Evolutionary conservation across 2,888 invertebrate genomes (phyloP).

Genomic region (Nomada hirtipes): DNA sequence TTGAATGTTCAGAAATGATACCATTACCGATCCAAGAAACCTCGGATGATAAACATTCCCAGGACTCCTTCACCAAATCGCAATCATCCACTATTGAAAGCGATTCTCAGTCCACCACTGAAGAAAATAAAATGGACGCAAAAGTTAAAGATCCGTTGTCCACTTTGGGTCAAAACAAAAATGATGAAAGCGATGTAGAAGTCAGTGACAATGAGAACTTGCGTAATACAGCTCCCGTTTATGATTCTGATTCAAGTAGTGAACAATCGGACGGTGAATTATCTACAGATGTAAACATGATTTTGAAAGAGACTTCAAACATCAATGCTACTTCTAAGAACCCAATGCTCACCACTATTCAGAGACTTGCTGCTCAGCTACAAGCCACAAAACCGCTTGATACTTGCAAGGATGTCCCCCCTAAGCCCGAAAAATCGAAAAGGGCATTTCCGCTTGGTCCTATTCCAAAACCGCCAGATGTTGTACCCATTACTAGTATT

Average conservation of each 20-base stretch:
- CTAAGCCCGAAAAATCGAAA: constrained; percentile 8
- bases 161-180: constrained; percentile 46
- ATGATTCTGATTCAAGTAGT: constrained; percentile 78
- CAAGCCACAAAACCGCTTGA: constrained; percentile 73
- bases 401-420: neutral
- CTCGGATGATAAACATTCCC: neutral
- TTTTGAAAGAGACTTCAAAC: constrained; percentile 77
- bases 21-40: neutral
- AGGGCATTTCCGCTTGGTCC: neutral
- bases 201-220: constrained; percentile 70
- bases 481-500: constrained; percentile 64
- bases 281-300: constrained; percentile 74
- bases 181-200: constrained; percentile 72
- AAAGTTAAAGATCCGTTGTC: constrained; percentile 74
- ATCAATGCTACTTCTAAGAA: constrained; percentile 75
- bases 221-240: constrained; percentile 58
- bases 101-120: neutral
- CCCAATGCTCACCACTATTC: constrained; percentile 81
- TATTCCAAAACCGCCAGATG: constrained; percentile 70
- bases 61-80: neutral
- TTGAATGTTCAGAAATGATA: neutral
- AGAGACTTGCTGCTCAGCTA: constrained; percentile 81
- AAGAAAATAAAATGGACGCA: constrained; percentile 59
- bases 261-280: constrained; percentile 78
- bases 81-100: neutral